Conservation (phyloP, 2,888 invertebrate species). For the Digitonthophagus gazella region DNA sequence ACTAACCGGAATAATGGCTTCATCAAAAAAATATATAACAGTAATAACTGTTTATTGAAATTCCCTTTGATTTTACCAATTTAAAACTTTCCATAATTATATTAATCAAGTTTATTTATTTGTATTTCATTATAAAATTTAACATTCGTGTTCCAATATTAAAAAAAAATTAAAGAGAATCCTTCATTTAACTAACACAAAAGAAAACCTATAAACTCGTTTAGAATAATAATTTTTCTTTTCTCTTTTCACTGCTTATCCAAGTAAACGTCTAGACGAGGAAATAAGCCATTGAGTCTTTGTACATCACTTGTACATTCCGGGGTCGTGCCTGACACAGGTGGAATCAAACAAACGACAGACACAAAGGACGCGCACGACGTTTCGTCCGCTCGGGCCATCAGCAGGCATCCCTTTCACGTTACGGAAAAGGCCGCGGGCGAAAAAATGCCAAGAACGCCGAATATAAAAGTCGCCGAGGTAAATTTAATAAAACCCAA, state of each 20-base stretch:
- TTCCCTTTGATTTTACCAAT: too few species aligned
- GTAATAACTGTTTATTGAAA: too few species aligned
- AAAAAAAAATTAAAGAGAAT: too few species aligned
- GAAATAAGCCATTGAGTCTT: background rate
- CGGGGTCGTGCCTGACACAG: background rate
- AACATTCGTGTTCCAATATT: background rate
- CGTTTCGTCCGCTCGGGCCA: background rate
- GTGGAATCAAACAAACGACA: background rate
- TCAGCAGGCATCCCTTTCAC: background rate
- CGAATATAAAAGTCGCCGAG: background rate
- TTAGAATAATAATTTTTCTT: background rate
- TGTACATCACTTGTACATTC: background rate
- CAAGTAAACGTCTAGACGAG: background rate
- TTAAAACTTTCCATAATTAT: background rate
- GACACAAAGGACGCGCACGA: background rate
- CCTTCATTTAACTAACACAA: too few species aligned
- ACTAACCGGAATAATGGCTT: background rate
- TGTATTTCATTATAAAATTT: background rate
- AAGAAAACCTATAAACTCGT: too few species aligned
- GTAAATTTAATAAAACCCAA: background rate
- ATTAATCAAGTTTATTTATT: background rate
- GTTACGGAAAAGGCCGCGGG: background rate
- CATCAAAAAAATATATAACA: background rate
- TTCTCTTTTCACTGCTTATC: background rate
- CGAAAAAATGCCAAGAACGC: background rate